Percentiles rank a stretch among this genome's conserved stretches.
phyloP scores from a whole-genome alignment of 2,888 invertebrate genomes.

The Leucophenga maculata region DNA sequence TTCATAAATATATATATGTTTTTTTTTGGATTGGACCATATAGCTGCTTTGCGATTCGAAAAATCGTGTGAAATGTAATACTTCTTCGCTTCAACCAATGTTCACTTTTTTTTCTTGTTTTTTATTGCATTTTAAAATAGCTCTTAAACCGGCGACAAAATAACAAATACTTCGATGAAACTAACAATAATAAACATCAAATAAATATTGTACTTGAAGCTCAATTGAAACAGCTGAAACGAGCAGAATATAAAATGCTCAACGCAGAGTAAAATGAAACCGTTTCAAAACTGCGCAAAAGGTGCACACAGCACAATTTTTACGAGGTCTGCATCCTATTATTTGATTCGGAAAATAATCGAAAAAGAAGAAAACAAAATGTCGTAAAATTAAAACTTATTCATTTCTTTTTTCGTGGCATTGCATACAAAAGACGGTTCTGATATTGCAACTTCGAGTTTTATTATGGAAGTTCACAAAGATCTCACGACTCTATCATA shows the following conservation, averaged over 20 bases:
- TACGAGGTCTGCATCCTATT: neutral
- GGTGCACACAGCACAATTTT: conserved; percentile 10
- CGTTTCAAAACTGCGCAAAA: neutral
- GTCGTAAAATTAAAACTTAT: conserved; percentile 62
- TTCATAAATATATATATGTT: too few relatives aligned
- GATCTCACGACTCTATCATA: conserved; percentile 26
- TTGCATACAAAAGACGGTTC: neutral
- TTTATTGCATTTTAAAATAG: too few relatives aligned
- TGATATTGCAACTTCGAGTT: neutral
- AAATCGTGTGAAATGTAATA: too few relatives aligned
- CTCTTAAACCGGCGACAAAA: too few relatives aligned
- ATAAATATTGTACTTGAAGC: conserved; percentile 1
- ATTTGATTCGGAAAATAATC: neutral
- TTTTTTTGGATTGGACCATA: too few relatives aligned
- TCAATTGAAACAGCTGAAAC: conserved; percentile 17
- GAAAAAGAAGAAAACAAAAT: conserved; percentile 39
- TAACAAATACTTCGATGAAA: too few relatives aligned
- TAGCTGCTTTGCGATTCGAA: too few relatives aligned
- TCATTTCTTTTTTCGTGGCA: conserved; percentile 56
- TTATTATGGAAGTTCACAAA: too few relatives aligned
- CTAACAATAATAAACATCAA: conserved; percentile 16
- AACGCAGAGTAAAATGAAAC: neutral
- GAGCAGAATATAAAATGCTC: conserved; percentile 7
- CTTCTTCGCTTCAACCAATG: too few relatives aligned
- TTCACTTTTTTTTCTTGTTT: too few relatives aligned